Percentiles rank a stretch among this genome's conserved stretches.
phyloP scores from a whole-genome alignment of 30 jellyfish, hydroid and myxozoan species.

The Phacellophora camtschatica region DNA sequence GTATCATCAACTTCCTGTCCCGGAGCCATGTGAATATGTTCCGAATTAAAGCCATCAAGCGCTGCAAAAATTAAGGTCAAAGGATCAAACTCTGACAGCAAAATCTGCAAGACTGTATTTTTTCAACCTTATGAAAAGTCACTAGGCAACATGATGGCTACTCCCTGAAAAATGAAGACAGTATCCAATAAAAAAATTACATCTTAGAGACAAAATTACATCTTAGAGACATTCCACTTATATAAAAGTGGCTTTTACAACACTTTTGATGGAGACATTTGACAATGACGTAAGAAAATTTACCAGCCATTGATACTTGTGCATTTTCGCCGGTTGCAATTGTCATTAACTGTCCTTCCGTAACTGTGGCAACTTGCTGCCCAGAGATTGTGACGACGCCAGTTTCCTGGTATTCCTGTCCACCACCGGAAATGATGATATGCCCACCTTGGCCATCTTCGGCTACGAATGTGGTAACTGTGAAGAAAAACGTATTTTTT shows the following conservation, averaged over 20 bases:
- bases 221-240: no score
- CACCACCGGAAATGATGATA: slow-evolving; percentile 75
- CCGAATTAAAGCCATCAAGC: slow-evolving; percentile 64
- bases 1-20: slow-evolving; percentile 72
- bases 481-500: not conserved
- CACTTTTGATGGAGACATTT: no score
- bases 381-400: slow-evolving; percentile 68
- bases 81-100: no score
- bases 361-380: slow-evolving; percentile 61
- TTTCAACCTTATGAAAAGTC: no score
- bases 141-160: no score
- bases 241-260: no score
- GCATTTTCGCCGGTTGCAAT: slow-evolving; percentile 76
- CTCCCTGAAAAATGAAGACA: no score
- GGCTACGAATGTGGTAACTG: slow-evolving; percentile 88
- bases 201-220: no score
- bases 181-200: no score
- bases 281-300: not conserved
- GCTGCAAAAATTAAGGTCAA: slow-evolving; percentile 22
- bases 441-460: slow-evolving; percentile 97
- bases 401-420: slow-evolving; percentile 58
- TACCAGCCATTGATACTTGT: slow-evolving; percentile 79
- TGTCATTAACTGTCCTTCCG: slow-evolving; percentile 78
- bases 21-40: slow-evolving; percentile 73
- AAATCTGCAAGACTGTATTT: not conserved